These are phyloP conservation scores for Formica aserva DNA, from an alignment of 2,888 invertebrate species.

Conservation along the genomic window DNA sequence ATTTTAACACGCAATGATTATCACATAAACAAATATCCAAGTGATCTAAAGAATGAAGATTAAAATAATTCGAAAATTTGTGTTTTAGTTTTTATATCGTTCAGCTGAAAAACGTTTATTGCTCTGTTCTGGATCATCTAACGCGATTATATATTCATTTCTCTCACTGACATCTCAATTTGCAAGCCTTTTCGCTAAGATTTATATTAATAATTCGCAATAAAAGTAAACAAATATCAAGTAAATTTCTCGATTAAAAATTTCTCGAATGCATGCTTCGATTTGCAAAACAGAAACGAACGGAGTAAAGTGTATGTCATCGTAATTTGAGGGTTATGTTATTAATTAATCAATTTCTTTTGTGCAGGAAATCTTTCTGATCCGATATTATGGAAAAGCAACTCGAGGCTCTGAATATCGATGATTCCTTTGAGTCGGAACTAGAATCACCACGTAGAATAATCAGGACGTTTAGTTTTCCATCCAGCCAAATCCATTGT, in stretches of 20 bases:
- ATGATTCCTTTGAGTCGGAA: conserved; percentile 55
- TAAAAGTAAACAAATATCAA: not conserved
- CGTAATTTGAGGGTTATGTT: conserved; percentile 65
- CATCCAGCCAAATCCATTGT: not conserved
- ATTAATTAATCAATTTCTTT: not conserved
- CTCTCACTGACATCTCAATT: not conserved
- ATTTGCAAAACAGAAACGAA: conserved; percentile 45
- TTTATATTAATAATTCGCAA: not conserved
- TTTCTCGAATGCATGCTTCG: not conserved
- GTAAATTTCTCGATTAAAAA: not conserved
- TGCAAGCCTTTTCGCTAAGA: not conserved
- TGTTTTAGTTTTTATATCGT: not conserved
- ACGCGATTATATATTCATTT: not conserved
- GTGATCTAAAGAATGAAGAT: not conserved
- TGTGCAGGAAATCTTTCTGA: conserved; percentile 63
- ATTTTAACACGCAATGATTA: not conserved
- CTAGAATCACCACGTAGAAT: conserved; percentile 63
- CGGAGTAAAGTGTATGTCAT: conserved; percentile 63
- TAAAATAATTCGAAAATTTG: not conserved
- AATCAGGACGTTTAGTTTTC: conserved; percentile 74
- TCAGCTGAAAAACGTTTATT: not conserved
- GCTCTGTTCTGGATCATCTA: not conserved
- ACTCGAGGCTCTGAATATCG: conserved; percentile 73
- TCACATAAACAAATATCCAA: not conserved
- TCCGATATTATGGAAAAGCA: conserved; percentile 79